phyloP scores from a whole-genome alignment of 2,888 invertebrate genomes.

The Yponomeuta sedellus region DNA sequence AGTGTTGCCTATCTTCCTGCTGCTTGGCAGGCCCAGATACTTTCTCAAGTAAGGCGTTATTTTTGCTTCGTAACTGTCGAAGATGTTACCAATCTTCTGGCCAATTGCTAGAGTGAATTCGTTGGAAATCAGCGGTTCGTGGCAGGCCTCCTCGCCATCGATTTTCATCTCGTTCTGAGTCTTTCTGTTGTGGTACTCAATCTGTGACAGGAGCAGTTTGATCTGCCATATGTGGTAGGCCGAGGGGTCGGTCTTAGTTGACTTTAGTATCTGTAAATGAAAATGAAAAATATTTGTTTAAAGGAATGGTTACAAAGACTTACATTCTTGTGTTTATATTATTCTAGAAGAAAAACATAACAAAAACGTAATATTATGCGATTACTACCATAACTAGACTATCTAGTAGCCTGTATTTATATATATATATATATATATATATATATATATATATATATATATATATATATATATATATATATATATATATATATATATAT shows the following conservation, averaged over 20 bases:
- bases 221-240: constrained; percentile 84
- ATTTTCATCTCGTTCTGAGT: constrained; percentile 43
- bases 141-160: constrained; percentile 41
- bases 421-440: too few species aligned
- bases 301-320: too few species aligned
- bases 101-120: constrained; percentile 79
- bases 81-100: constrained; percentile 69
- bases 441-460: too few species aligned
- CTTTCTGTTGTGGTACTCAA: constrained; percentile 49
- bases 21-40: constrained; percentile 66
- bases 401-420: too few species aligned
- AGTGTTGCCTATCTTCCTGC: constrained; percentile 37
- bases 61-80: constrained; percentile 75
- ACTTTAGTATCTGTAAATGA: constrained; percentile 70
- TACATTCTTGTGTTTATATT: too few species aligned
- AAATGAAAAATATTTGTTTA: too few species aligned
- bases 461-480: too few species aligned
- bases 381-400: too few species aligned
- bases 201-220: constrained; percentile 79
- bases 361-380: too few species aligned
- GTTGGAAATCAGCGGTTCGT: constrained; percentile 72
- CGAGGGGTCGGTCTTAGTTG: constrained; percentile 69
- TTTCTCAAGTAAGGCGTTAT: constrained; percentile 60
- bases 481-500: too few species aligned
- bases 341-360: too few species aligned